phyloP scores from a whole-genome alignment of 2,797 vertebrate genomes.

The Enteromius radiatus region DNA sequence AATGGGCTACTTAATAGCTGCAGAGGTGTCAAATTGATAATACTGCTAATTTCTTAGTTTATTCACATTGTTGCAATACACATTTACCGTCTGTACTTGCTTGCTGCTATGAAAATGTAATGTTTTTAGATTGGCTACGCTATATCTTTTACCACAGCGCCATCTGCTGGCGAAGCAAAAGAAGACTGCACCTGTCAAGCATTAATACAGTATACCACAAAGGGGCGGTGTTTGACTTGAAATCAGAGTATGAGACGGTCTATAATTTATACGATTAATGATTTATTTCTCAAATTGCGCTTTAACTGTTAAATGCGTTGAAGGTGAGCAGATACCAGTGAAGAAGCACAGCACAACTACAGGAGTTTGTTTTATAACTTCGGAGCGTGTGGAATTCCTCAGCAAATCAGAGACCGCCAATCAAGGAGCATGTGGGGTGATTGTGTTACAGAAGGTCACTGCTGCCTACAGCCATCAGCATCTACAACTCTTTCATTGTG shows the following conservation, averaged over 20 bases:
- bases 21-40: not conserved
- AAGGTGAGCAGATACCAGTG: not conserved
- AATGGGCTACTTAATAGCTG: not conserved
- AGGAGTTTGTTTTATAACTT: not conserved
- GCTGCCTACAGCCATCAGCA: not conserved
- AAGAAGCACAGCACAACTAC: not conserved
- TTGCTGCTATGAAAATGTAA: not conserved
- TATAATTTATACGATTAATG: too few species aligned
- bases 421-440: not conserved
- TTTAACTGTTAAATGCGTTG: not conserved
- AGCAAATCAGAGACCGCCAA: not conserved
- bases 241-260: not conserved
- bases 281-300: too few species aligned
- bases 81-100: not conserved
- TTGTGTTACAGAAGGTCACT: slow-evolving; percentile 7
- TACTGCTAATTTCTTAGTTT: not conserved
- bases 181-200: not conserved
- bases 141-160: not conserved
- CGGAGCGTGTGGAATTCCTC: not conserved
- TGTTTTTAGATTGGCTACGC: not conserved
- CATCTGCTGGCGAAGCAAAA: not conserved
- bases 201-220: not conserved
- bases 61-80: not conserved
- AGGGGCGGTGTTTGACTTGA: slow-evolving; percentile 5
- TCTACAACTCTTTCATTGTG: slow-evolving; percentile 16